Evolutionary conservation across 2,797 vertebrate genomes (phyloP).

Genomic region (Phataginus tetradactyla): DNA sequence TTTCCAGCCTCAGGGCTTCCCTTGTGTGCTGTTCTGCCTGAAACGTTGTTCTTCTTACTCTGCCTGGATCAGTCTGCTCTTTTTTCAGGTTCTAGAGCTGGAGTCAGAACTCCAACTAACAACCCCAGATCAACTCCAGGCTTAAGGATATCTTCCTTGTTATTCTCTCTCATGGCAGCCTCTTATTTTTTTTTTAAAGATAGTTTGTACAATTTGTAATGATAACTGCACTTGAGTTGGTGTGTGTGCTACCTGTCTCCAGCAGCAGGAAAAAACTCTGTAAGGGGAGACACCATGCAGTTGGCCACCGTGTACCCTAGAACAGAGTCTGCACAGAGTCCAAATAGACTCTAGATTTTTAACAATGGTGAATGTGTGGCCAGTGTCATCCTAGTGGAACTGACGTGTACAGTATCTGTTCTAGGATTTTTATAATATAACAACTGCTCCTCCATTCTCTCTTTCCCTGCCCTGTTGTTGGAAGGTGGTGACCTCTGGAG

Average conservation of each 20-base stretch:
- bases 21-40: background rate
- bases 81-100: background rate
- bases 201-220: background rate
- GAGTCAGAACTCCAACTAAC: background rate
- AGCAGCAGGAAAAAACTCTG: background rate
- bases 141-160: background rate
- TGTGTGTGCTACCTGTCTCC: background rate
- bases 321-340: too few species aligned
- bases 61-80: background rate
- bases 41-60: background rate
- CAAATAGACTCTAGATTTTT: background rate
- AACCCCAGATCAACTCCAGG: background rate
- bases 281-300: background rate
- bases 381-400: background rate
- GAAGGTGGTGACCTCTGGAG: background rate
- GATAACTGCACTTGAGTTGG: background rate
- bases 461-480: background rate
- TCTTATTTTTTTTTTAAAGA: background rate
- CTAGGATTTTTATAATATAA: background rate
- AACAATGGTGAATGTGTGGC: background rate
- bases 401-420: background rate
- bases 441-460: background rate
- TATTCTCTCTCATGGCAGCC: background rate
- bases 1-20: background rate
- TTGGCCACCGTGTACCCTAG: background rate